A percentile compares a stretch with the other conserved stretches of the same genome.
Evolutionary conservation across 2,113 vertebrate species (phyloP).

Genomic region (Corydoras sp.): DNA sequence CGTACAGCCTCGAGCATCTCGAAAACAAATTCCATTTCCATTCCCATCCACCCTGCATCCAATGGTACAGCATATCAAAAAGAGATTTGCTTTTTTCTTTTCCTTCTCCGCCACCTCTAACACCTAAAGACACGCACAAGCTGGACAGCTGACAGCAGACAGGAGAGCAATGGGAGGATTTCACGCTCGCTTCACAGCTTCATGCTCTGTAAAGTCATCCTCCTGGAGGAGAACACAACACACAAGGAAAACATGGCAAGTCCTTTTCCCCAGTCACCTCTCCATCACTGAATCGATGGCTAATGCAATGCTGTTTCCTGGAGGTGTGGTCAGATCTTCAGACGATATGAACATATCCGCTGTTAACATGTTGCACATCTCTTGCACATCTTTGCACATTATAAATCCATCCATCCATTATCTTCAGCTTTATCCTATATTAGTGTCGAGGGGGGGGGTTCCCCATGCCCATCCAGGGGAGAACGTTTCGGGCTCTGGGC

Average conservation of each 20-base stretch:
- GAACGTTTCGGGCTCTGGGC: too few species aligned
- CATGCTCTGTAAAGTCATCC: constrained; percentile 10
- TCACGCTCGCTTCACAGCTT: constrained; percentile 1
- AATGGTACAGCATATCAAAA: constrained; percentile 16
- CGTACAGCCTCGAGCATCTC: background rate
- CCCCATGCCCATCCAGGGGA: too few species aligned
- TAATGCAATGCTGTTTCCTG: background rate
- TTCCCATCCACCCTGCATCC: background rate
- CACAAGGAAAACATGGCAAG: constrained; percentile 2
- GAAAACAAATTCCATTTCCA: background rate
- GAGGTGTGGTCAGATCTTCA: too few species aligned
- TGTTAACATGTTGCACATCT: too few species aligned
- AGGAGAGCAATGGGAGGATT: constrained; percentile 17
- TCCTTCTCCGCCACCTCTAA: background rate
- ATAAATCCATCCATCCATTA: too few species aligned
- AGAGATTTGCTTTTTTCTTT: background rate
- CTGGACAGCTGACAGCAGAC: constrained; percentile 13
- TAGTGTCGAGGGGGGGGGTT: too few species aligned
- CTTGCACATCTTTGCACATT: too few species aligned
- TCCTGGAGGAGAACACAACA: constrained; percentile 8
- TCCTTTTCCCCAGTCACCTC: background rate
- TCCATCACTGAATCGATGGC: background rate
- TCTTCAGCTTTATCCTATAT: too few species aligned
- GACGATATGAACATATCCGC: too few species aligned
- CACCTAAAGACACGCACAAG: constrained; percentile 6